Conservation (phyloP, 2,888 invertebrate genomes). For the Osedax frankpressi region DNA sequence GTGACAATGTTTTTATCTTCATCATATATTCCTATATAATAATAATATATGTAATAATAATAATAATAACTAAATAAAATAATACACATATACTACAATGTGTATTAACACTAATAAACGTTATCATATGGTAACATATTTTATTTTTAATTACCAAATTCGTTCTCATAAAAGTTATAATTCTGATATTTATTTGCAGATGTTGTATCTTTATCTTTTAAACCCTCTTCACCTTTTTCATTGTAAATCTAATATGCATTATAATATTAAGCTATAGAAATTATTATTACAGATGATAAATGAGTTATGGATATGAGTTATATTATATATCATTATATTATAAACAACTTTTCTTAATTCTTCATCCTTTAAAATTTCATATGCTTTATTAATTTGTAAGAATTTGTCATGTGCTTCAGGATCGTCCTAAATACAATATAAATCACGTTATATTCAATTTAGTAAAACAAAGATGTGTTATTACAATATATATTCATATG, state of each 20-base stretch:
- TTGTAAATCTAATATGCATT: not conserved
- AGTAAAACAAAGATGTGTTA: not conserved
- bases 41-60: not conserved
- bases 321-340: not conserved
- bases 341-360: conserved; percentile 52
- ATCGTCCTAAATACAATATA: conserved; percentile 54
- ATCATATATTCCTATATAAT: conserved; percentile 57
- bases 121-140: too few species aligned
- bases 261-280: not conserved
- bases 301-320: not conserved
- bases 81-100: not conserved
- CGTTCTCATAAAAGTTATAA: not conserved
- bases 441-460: not conserved
- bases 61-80: not conserved
- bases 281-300: not conserved
- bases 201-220: not conserved
- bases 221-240: not conserved
- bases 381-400: conserved; percentile 65
- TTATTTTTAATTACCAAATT: not conserved
- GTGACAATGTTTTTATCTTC: conserved; percentile 70
- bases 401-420: conserved; percentile 63
- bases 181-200: not conserved
- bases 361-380: conserved; percentile 73
- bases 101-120: too few species aligned
- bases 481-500: not conserved